A percentile compares a stretch with the other conserved stretches of the same genome.
Evolutionary conservation across 2,797 vertebrate genomes (phyloP).

Genomic region (Lagorchestes hirsutus): DNA sequence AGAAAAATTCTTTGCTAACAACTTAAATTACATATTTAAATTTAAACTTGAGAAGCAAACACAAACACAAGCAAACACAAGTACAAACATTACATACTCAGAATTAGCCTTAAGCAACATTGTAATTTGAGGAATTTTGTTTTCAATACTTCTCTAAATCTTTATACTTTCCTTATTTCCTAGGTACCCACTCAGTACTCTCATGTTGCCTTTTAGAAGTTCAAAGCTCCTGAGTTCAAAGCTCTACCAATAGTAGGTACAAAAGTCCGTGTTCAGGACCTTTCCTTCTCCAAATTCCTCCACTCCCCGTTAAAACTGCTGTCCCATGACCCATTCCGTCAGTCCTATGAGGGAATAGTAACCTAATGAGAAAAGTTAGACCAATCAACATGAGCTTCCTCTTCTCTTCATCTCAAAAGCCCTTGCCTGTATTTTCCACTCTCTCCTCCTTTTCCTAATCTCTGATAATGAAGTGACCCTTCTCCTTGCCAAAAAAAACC

Average conservation of each 20-base stretch:
- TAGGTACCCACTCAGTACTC: background rate
- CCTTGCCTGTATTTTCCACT: background rate
- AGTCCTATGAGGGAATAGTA: background rate
- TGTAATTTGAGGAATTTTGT: background rate
- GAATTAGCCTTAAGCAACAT: background rate
- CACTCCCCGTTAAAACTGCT: background rate
- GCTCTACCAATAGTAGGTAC: background rate
- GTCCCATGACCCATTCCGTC: background rate
- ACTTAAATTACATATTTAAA: background rate
- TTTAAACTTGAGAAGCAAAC: background rate
- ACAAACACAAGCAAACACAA: background rate
- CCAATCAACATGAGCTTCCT: background rate
- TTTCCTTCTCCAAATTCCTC: background rate
- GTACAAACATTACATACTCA: background rate
- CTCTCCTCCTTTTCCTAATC: background rate
- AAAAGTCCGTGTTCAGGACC: background rate
- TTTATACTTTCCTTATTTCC: background rate
- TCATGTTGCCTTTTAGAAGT: background rate
- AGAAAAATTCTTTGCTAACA: background rate
- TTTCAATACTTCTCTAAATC: background rate
- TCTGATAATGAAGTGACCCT: background rate
- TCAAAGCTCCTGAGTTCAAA: background rate
- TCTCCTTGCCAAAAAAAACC: background rate
- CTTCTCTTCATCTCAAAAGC: background rate
- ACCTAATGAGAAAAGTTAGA: background rate